A percentile compares a stretch with the other conserved stretches of the same genome.
Conservation (phyloP, 1,140 invertebrate species). For the Conopomorpha cramerella region DNA sequence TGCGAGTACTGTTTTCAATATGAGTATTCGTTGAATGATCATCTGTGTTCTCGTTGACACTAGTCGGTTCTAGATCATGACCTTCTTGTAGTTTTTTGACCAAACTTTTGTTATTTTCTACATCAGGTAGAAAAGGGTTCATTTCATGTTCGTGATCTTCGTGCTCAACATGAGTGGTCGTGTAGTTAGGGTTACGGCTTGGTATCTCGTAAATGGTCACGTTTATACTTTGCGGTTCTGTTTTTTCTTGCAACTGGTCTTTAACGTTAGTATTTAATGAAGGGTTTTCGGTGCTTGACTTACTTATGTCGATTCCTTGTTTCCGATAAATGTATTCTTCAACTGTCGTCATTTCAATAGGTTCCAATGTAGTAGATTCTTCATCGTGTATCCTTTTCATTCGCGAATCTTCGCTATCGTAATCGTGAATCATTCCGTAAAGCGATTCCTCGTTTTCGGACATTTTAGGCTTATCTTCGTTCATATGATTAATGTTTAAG, state of each 20-base stretch:
- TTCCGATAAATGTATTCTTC: too few species aligned
- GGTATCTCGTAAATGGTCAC: slow-evolving; percentile 46
- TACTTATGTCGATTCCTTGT: too few species aligned
- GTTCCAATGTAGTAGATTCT: too few species aligned
- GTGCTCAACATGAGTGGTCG: slow-evolving; percentile 22
- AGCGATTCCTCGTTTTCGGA: slow-evolving; percentile 25
- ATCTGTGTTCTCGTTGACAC: slow-evolving; percentile 48
- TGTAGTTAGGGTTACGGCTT: slow-evolving; percentile 25
- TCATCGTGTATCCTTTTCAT: slow-evolving; percentile 45
- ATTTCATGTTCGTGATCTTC: slow-evolving; percentile 58
- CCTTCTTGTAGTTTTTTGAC: slow-evolving; percentile 60
- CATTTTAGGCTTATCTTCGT: slow-evolving; percentile 20
- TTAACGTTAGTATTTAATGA: too few species aligned
- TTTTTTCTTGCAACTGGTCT: too few species aligned
- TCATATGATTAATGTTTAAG: slow-evolving; percentile 33
- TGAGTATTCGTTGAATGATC: slow-evolving; percentile 16
- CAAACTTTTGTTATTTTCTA: slow-evolving; percentile 62
- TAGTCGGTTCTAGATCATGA: slow-evolving; percentile 41
- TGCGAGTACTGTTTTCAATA: slow-evolving; percentile 3
- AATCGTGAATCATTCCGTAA: slow-evolving; percentile 37
- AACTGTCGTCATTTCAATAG: too few species aligned
- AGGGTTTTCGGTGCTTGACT: too few species aligned
- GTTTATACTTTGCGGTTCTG: too few species aligned
- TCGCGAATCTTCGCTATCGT: slow-evolving; percentile 33
- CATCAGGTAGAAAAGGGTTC: slow-evolving; percentile 68